phyloP scores from a whole-genome alignment of 2,888 invertebrate genomes.

The Tuberolachnus salignus region DNA sequence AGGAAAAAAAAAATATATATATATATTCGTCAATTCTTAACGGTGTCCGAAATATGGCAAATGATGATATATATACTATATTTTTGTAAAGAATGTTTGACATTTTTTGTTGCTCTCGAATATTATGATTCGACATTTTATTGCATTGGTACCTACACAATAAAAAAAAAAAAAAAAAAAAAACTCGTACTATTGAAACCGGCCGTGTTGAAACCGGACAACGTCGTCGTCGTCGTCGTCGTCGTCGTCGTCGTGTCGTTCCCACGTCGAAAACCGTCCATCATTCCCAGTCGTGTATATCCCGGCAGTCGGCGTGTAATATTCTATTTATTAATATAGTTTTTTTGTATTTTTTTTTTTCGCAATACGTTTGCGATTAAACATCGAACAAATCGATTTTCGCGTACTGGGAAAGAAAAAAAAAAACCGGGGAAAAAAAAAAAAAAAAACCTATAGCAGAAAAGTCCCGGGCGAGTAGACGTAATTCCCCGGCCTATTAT shows the following conservation, averaged over 20 bases:
- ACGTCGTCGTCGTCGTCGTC: not conserved
- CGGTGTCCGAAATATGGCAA: not conserved
- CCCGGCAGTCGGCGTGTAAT: not conserved
- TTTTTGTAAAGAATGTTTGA: constrained; percentile 8
- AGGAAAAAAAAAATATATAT: no score
- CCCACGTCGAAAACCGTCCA: constrained; percentile 31
- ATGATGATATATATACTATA: not conserved
- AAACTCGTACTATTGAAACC: not conserved
- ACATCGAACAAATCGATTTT: constrained; percentile 28
- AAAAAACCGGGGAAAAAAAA: not conserved
- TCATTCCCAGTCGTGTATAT: not conserved
- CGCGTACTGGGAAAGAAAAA: not conserved
- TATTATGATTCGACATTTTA: constrained; percentile 16
- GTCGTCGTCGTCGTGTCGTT: not conserved
- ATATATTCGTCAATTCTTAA: constrained; percentile 5
- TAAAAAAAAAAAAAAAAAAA: no score
- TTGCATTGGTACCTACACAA: not conserved
- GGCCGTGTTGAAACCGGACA: not conserved
- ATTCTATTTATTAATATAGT: no score
- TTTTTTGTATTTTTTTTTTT: no score
- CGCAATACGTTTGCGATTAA: constrained; percentile 2
- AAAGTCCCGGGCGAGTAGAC: not conserved
- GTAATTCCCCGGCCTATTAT: not conserved
- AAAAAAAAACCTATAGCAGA: not conserved
- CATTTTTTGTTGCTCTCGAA: not conserved